Evolutionary conservation across 2,888 invertebrate genomes (phyloP), one percentile per base, ranked within the genome.

Genomic region (Eupithecia subfuscata): DNA sequence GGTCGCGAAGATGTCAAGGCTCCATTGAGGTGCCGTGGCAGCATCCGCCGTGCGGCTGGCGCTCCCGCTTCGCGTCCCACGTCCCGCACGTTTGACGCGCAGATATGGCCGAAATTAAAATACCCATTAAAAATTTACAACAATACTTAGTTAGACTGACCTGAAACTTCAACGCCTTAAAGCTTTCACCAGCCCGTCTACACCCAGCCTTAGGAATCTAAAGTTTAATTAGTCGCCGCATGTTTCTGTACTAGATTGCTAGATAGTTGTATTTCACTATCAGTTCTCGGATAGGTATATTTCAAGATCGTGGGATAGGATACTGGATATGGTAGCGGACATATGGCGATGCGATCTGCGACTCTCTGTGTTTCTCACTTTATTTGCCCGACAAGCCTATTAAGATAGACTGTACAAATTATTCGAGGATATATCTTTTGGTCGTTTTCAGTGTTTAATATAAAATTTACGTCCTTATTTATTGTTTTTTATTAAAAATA

Each of bases 341-440:
- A 88, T 90, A 90, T 89, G 89, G 90, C 87, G 92, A 92, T 92
- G 87, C 79, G 84, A 92, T 92, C 92, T 86, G 75, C 80, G 76
- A 80, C 85, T 86, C 87, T 85, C 87, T 84, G 82, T 85, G 86
- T 88, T 88, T 85, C 87, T 83, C 87, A 87, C 85, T 88, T 86
- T 89, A 88, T 89, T 89, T 86, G 84, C 82, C 73, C 73, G 85
- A 83, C 81, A 73, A 80, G 78, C 79, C 82, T 83, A 84, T 85
- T 85, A 83, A 86, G 83, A 84, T 84, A 86, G 84, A 82, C 34
- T 79, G 76, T 75, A 76, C 77, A 77, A 77, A 77, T 77, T 75
- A 75, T 75, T 73, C 75, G 73, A 71, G 14, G 37, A 40, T 56
- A 69, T 75, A 69, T 75, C 72, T 48, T 56, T 69, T 30, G 60